A percentile compares a stretch with the other conserved stretches of the same genome.
Evolutionary conservation across 1,140 invertebrate species (phyloP).

Genomic region (Eulimnadia texana): DNA sequence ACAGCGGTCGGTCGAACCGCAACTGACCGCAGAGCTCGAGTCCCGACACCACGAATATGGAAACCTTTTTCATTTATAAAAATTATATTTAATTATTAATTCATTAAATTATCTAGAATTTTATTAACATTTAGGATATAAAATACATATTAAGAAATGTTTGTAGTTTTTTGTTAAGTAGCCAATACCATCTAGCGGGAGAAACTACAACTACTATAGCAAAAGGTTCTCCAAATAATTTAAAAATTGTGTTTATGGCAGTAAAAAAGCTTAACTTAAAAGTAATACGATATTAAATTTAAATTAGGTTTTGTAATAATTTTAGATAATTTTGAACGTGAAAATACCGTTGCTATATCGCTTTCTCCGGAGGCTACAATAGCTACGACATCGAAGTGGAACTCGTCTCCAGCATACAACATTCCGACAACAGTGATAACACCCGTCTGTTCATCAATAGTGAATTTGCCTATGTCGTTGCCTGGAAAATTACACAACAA

Average conservation of each 20-base stretch:
- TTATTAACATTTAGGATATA: too few species aligned
- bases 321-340: not conserved
- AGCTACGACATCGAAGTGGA: not conserved
- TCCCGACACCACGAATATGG: not conserved
- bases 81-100: too few species aligned
- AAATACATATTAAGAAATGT: too few species aligned
- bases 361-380: not conserved
- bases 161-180: too few species aligned
- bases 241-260: too few species aligned
- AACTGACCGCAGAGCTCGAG: not conserved
- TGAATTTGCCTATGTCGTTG: not conserved
- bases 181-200: not conserved
- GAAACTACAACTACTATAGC: too few species aligned
- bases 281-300: too few species aligned
- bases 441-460: not conserved
- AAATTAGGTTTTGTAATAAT: too few species aligned
- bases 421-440: not conserved
- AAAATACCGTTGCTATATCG: not conserved
- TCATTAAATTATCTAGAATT: too few species aligned
- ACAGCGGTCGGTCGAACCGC: not conserved
- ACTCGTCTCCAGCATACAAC: not conserved
- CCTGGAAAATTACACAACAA: not conserved
- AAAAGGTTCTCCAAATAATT: too few species aligned
- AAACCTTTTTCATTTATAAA: too few species aligned
- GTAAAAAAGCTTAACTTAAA: too few species aligned